Conservation (phyloP, 2,797 vertebrate species). For the Leucoraja ocellata region DNA sequence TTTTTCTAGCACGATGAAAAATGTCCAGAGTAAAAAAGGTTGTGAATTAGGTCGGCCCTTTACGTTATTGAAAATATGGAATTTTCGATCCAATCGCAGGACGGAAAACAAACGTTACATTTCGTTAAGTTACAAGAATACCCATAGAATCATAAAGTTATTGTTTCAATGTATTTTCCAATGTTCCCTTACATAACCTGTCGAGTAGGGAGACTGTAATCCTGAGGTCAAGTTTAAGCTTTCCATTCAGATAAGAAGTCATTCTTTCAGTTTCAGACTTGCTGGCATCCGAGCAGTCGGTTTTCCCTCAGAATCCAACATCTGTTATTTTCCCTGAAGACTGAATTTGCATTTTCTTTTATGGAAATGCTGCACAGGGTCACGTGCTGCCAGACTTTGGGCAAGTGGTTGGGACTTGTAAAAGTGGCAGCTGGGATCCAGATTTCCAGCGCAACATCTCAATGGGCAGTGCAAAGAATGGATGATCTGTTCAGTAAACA, state of each 20-base stretch:
- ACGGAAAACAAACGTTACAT: background rate
- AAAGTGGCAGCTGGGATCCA: slow-evolving; percentile 59
- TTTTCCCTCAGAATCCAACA: slow-evolving; percentile 41
- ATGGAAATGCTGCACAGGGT: slow-evolving; percentile 46
- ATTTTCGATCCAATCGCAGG: background rate
- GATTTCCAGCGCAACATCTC: slow-evolving; percentile 54
- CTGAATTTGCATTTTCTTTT: slow-evolving; percentile 60
- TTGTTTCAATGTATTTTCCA: background rate
- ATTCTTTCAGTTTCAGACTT: background rate
- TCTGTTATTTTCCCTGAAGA: slow-evolving; percentile 51
- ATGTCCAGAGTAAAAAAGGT: no score
- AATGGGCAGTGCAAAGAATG: slow-evolving; percentile 51
- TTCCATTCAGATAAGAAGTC: background rate
- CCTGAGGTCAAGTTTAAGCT: background rate
- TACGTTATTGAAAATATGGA: background rate
- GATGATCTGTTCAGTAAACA: slow-evolving; percentile 65
- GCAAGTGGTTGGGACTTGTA: slow-evolving; percentile 52
- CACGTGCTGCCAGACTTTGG: slow-evolving; percentile 51
- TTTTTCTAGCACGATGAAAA: no score
- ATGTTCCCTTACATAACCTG: background rate
- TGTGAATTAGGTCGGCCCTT: background rate
- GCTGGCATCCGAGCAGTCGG: background rate
- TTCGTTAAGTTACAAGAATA: background rate
- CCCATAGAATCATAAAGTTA: background rate
- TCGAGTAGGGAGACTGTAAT: background rate